Evolutionary conservation across 2,888 invertebrate genomes (phyloP).

Genomic region (Periphyllus acericola): DNA sequence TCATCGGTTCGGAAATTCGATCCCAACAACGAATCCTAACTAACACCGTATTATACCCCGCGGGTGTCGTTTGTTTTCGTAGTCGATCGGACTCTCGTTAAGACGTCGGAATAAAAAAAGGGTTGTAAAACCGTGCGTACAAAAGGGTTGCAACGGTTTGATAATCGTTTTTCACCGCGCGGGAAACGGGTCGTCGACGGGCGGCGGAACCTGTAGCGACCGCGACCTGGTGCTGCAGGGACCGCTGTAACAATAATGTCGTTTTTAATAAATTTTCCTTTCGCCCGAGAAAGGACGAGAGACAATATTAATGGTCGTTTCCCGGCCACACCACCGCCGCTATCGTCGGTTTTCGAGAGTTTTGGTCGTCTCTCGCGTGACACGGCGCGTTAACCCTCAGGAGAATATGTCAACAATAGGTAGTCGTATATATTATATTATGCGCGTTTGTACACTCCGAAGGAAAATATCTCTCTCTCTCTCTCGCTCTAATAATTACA

Average conservation of each 20-base stretch:
- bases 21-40: too few relatives aligned
- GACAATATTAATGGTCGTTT: conserved; percentile 13
- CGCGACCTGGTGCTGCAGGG: too few relatives aligned
- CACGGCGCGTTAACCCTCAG: neutral
- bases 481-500: neutral
- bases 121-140: neutral
- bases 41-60: too few relatives aligned
- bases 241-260: neutral
- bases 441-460: neutral
- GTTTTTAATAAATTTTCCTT: conserved; percentile 33
- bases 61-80: too few relatives aligned
- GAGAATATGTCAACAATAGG: conserved; percentile 31
- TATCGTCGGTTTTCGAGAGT: conserved; percentile 21
- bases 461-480: too few relatives aligned
- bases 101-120: too few relatives aligned
- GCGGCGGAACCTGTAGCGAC: neutral
- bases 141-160: neutral
- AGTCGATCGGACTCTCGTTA: too few relatives aligned
- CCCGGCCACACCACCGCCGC: neutral
- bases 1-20: too few relatives aligned
- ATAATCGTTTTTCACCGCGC: neutral
- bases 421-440: neutral
- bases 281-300: conserved; percentile 2
- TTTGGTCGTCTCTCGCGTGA: neutral
- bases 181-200: neutral